These are phyloP conservation scores for Zelleria hepariella DNA, from an alignment of 2,888 invertebrate species.

Conservation along the genomic window DNA sequence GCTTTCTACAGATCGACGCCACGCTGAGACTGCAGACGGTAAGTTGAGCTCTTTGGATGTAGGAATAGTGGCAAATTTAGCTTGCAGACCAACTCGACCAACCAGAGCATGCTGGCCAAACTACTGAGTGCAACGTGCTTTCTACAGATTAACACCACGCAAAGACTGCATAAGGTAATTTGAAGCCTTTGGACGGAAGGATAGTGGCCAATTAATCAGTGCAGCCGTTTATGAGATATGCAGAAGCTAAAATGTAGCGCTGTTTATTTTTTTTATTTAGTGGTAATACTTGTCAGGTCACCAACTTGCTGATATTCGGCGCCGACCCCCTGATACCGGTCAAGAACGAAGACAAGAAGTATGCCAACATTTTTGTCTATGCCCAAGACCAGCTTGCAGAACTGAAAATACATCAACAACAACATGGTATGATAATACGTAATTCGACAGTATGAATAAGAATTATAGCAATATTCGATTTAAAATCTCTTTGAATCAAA, in stretches of 20 bases:
- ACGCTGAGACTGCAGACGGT: constrained; percentile 37
- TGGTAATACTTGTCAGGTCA: constrained; percentile 43
- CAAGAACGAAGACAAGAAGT: constrained; percentile 28
- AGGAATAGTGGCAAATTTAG: no score
- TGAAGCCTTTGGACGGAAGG: no score
- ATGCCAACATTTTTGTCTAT: constrained; percentile 42
- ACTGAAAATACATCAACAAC: background rate
- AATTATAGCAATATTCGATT: no score
- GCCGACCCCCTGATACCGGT: constrained; percentile 49
- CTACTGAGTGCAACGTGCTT: constrained; percentile 40
- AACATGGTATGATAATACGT: no score
- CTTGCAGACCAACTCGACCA: constrained; percentile 42
- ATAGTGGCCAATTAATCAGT: no score
- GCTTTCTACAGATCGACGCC: constrained; percentile 29
- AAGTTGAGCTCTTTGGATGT: no score
- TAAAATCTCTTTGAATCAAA: no score
- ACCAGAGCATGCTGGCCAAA: constrained; percentile 46
- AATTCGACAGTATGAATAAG: no score
- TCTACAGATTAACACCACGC: constrained; percentile 24
- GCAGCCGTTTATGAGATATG: no score
- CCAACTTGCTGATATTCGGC: constrained; percentile 44
- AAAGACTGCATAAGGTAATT: constrained; percentile 40
- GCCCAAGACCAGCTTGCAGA: constrained; percentile 19
- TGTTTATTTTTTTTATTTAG: no score
- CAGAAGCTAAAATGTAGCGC: no score